A percentile compares a stretch with the other conserved stretches of the same genome.
phyloP scores from a whole-genome alignment of 2,888 invertebrate species.

The Acanthosepion lycidas region DNA sequence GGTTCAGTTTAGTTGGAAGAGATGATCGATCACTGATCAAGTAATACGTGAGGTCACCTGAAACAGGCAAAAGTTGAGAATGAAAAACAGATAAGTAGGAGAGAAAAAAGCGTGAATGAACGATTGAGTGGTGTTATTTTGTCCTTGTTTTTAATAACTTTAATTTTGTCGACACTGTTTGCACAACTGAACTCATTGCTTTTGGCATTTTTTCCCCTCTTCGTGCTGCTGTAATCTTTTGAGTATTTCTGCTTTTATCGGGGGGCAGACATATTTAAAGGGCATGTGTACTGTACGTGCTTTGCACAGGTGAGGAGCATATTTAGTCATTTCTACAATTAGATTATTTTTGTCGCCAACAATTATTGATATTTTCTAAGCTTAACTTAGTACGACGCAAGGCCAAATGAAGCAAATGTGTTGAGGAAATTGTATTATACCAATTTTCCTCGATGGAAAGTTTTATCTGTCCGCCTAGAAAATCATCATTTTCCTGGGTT shows the following conservation, averaged over 20 bases:
- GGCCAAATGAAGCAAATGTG: too few relatives aligned
- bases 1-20: neutral
- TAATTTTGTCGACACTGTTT: neutral
- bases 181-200: neutral
- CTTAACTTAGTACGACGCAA: too few relatives aligned
- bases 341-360: too few relatives aligned
- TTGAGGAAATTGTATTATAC: too few relatives aligned
- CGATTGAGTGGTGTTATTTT: neutral
- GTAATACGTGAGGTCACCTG: constrained; percentile 21
- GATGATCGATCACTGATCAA: neutral
- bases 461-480: too few relatives aligned
- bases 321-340: too few relatives aligned
- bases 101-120: neutral
- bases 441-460: too few relatives aligned
- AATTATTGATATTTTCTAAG: too few relatives aligned
- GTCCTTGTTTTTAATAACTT: neutral
- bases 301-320: too few relatives aligned
- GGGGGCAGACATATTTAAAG: too few relatives aligned
- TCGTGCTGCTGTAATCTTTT: neutral
- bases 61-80: neutral
- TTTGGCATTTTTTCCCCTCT: neutral
- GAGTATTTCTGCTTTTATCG: neutral
- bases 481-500: too few relatives aligned
- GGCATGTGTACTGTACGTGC: too few relatives aligned
- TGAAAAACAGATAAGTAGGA: neutral